Percentiles rank a stretch among this genome's conserved stretches.
phyloP scores from a whole-genome alignment of 2,888 invertebrate genomes.

The Plutella xylostella region DNA sequence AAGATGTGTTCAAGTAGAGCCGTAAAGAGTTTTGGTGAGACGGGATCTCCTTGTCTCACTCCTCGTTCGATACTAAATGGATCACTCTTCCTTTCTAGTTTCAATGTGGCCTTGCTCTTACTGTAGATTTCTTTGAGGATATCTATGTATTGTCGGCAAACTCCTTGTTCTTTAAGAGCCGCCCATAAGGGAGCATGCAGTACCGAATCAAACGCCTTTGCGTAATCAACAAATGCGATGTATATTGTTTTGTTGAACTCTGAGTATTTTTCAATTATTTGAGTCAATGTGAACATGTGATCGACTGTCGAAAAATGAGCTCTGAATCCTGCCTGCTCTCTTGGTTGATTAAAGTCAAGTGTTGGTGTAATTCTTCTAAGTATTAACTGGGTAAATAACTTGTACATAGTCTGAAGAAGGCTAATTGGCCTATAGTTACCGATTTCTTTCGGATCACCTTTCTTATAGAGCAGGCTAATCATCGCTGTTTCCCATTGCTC shows the following conservation, averaged over 20 bases:
- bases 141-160: not conserved
- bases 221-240: not conserved
- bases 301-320: not conserved
- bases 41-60: constrained; percentile 1
- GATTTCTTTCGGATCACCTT: not conserved
- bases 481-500: not conserved
- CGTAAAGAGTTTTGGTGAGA: not conserved
- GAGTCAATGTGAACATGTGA: not conserved
- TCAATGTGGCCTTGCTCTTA: not conserved
- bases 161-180: not conserved
- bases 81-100: not conserved
- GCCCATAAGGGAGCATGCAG: not conserved
- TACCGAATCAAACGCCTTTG: not conserved
- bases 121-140: not conserved
- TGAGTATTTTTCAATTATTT: not conserved
- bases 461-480: not conserved
- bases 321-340: not conserved
- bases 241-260: too few relatives aligned
- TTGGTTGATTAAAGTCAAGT: not conserved
- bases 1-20: not conserved
- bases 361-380: not conserved
- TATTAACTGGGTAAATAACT: not conserved
- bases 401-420: not conserved
- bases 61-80: not conserved
- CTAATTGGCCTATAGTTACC: constrained; percentile 2